Conservation (phyloP, 2,797 vertebrate genomes). For the Lemur catta region DNA sequence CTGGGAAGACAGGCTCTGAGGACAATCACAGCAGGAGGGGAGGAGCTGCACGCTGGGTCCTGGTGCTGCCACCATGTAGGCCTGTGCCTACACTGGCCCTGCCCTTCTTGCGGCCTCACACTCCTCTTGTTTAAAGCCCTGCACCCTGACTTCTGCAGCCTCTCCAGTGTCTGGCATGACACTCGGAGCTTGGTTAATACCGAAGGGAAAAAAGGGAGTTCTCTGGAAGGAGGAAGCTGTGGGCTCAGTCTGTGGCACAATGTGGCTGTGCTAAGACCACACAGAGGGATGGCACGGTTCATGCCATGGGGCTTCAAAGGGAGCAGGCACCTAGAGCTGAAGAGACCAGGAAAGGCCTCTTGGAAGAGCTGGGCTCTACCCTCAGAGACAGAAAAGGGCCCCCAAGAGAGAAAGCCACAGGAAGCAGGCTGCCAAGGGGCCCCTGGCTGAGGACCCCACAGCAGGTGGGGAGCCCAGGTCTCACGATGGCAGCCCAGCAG, state of each 20-base stretch:
- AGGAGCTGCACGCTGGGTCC: background rate
- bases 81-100: rapidly evolving
- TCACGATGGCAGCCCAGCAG: rapidly evolving
- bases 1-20: background rate
- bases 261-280: background rate
- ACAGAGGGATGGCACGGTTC: rapidly evolving
- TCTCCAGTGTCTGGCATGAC: background rate
- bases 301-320: background rate
- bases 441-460: background rate
- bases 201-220: background rate
- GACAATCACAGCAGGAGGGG: background rate
- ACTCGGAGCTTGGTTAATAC: background rate
- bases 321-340: background rate
- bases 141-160: background rate
- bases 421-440: background rate
- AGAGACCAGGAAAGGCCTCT: background rate
- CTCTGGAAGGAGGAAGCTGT: background rate
- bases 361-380: background rate
- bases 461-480: rapidly evolving
- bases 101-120: background rate
- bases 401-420: background rate
- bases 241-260: background rate
- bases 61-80: background rate
- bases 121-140: background rate
- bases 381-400: background rate